Conservation (phyloP, 2,797 vertebrate genomes). For the Echeneis naucrates region DNA sequence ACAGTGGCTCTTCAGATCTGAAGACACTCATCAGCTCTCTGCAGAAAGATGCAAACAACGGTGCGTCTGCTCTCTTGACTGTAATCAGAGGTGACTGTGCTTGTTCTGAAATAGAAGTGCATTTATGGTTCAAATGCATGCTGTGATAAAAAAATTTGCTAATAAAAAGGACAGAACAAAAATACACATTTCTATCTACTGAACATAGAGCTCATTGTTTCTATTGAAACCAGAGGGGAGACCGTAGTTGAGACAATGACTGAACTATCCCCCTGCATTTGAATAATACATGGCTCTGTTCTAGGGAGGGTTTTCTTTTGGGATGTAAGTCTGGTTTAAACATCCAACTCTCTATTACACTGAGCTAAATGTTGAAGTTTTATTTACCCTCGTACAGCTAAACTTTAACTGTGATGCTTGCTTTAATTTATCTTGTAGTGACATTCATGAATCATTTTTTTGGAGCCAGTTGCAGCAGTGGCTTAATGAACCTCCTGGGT, state of each 20-base stretch:
- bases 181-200: slow-evolving; percentile 1
- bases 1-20: slow-evolving; percentile 11
- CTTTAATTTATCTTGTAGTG: background rate
- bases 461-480: background rate
- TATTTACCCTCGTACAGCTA: background rate
- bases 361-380: background rate
- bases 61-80: slow-evolving; percentile 4
- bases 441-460: background rate
- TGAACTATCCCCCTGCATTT: slow-evolving; percentile 45
- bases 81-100: slow-evolving; percentile 8
- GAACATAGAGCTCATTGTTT: slow-evolving; percentile 52
- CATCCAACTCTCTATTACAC: slow-evolving; percentile 15
- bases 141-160: background rate
- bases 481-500: background rate
- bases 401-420: background rate
- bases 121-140: slow-evolving; percentile 19
- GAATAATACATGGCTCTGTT: slow-evolving; percentile 59
- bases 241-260: slow-evolving; percentile 27
- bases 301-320: slow-evolving; percentile 38
- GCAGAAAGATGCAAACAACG: background rate
- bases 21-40: background rate
- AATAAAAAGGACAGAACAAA: slow-evolving; percentile 1
- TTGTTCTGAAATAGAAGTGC: background rate
- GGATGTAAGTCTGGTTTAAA: slow-evolving; percentile 39
- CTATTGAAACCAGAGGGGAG: slow-evolving; percentile 24